Evolutionary conservation across 2,113 vertebrate genomes (phyloP), one percentile per base, ranked within the genome.

Genomic region (Pedionomus torquatus): DNA sequence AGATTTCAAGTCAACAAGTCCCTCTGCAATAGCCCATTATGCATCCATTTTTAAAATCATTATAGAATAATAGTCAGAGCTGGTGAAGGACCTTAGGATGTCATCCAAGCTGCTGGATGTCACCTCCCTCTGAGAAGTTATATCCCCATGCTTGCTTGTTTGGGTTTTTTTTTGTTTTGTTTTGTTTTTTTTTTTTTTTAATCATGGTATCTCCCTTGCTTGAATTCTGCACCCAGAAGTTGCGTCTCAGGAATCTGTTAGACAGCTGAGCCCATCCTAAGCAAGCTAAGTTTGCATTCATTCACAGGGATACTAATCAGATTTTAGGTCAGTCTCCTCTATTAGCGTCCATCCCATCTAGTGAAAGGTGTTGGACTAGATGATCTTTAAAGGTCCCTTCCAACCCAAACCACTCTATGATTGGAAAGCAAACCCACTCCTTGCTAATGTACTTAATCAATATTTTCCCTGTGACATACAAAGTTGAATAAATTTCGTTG

Each of bases 241-340:
- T 63, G 60, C 26, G 7, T 14, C 43, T 19, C 41, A 63, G 71
- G 12, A 52, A 51, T 31, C 37, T 49, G 13, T 37, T 65, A 17
- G 21, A 7, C 16, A 65, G 44, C 10, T 0, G 0, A 65, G 24
- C 4, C 24, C 49, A 28, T 72, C 72, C 55, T 46, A 19, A 83
- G 35, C 25, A 52, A 41, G n/a, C 0, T 5, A 58, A 58, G 11
- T 48, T 80, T 65, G 57, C 25, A 58, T 30, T 60, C 49, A 13
- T 46, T 60, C 49, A 10, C 51, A 63, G 46, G 2, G 3, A 44
- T 17, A 49, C 28, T 44, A 33, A 49, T 13, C 12, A 46, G 17
- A 17, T 54, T 54, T 54, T 26, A 52, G 51, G 39, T 49, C 25
- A 90, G 28, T 30, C 48, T 25, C 30, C 66, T 57, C 23, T 39